phyloP scores from a whole-genome alignment of 2,113 vertebrate genomes.

The Hippolais icterina region DNA sequence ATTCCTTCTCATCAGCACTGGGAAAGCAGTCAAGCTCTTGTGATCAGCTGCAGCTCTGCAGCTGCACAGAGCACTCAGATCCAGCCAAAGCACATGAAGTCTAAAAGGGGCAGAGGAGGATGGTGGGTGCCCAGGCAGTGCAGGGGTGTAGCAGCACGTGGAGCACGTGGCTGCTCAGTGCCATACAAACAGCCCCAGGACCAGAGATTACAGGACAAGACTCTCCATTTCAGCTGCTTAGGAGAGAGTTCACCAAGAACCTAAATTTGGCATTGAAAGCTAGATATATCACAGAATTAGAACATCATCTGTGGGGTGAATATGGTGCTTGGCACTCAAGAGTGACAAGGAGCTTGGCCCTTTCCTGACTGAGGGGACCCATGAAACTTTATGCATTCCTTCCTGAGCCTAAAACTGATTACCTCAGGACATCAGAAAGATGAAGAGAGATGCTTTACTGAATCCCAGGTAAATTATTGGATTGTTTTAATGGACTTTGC shows the following conservation, averaged over 20 bases:
- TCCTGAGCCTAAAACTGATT: neutral
- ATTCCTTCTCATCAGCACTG: neutral
- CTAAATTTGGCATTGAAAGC: neutral
- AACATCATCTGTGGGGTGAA: neutral
- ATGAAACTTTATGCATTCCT: neutral
- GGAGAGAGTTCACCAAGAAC: neutral
- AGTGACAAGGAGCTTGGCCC: neutral
- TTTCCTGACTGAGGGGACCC: neutral
- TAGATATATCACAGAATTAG: neutral
- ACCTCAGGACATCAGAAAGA: neutral
- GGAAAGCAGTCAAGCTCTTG: neutral
- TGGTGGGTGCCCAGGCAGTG: neutral
- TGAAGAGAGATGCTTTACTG: neutral
- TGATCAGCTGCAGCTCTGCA: neutral
- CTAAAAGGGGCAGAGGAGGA: neutral
- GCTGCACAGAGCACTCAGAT: neutral
- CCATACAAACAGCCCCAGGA: neutral
- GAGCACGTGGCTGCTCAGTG: neutral
- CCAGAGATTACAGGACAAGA: neutral
- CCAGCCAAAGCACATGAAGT: neutral
- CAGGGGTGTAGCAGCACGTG: neutral
- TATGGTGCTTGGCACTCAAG: neutral
- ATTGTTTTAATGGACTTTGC: neutral
- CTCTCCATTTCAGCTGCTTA: neutral
- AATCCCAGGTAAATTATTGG: neutral